phyloP scores from a whole-genome alignment of 1,140 invertebrate genomes.

The Pentalonia nigronervosa region DNA sequence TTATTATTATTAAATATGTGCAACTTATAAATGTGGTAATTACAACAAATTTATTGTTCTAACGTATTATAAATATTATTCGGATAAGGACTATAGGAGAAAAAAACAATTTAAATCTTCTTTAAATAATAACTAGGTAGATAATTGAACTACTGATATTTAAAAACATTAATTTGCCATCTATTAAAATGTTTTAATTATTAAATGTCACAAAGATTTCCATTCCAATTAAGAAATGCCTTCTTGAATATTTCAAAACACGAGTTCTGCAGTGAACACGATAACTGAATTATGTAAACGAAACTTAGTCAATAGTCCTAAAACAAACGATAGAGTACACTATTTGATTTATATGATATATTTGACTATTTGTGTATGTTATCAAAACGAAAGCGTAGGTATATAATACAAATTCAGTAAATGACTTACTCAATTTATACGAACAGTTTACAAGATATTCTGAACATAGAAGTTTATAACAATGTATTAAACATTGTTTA shows the following conservation, averaged over 20 bases:
- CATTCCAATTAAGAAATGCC: background rate
- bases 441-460: background rate
- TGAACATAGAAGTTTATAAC: background rate
- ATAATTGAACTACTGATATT: background rate
- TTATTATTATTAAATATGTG: no score
- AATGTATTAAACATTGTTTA: background rate
- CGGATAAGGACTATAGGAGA: background rate
- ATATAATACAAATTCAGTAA: background rate
- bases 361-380: background rate
- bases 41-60: background rate
- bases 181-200: background rate
- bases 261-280: background rate
- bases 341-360: background rate
- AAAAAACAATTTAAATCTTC: background rate
- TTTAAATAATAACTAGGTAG: background rate
- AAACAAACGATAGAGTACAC: background rate
- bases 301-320: slow-evolving; percentile 6
- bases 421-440: background rate
- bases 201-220: background rate
- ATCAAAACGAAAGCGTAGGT: background rate
- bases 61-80: background rate
- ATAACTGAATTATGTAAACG: background rate
- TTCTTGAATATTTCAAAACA: background rate
- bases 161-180: background rate
- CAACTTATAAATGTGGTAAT: no score